These are phyloP conservation scores for Nematopogon swammerdamellus DNA, from an alignment of 2,888 invertebrate genomes.

Conservation along the genomic window DNA sequence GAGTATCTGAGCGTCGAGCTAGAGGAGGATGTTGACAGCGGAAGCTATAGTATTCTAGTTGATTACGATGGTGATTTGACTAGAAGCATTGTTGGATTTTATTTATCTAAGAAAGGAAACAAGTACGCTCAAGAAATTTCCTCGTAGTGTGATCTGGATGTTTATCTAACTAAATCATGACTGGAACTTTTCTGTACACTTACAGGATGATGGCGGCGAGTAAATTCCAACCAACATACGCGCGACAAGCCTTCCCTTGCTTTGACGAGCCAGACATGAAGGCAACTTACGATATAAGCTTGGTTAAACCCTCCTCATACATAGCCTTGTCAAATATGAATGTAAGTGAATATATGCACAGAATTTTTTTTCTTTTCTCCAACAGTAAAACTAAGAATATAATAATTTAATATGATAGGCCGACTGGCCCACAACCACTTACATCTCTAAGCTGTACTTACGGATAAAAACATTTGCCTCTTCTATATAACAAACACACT, in stretches of 20 bases:
- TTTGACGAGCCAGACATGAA: slow-evolving; percentile 93
- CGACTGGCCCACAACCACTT: too few species aligned
- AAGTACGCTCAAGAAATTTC: slow-evolving; percentile 24
- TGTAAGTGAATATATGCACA: slow-evolving; percentile 39
- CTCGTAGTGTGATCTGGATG: too few species aligned
- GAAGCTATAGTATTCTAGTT: slow-evolving; percentile 53
- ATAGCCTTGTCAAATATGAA: slow-evolving; percentile 89
- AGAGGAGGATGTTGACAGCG: slow-evolving; percentile 20
- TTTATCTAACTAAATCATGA: not conserved
- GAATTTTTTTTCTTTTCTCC: too few species aligned
- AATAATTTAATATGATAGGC: too few species aligned
- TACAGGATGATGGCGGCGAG: slow-evolving; percentile 80
- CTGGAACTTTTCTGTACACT: slow-evolving; percentile 17
- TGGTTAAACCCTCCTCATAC: slow-evolving; percentile 71
- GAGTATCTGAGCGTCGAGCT: slow-evolving; percentile 37
- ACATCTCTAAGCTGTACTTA: too few species aligned
- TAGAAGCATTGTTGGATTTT: slow-evolving; percentile 69
- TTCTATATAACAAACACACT: too few species aligned
- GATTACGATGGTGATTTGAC: slow-evolving; percentile 63
- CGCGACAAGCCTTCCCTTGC: slow-evolving; percentile 90
- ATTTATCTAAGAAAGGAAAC: slow-evolving; percentile 61
- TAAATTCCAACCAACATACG: slow-evolving; percentile 94
- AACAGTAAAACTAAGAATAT: too few species aligned
- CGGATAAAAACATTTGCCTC: too few species aligned
- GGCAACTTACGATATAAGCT: slow-evolving; percentile 75